These are phyloP conservation scores for Clarias laeviceps DNA, from an alignment of 2,797 vertebrate genomes.

Conservation along the genomic window DNA sequence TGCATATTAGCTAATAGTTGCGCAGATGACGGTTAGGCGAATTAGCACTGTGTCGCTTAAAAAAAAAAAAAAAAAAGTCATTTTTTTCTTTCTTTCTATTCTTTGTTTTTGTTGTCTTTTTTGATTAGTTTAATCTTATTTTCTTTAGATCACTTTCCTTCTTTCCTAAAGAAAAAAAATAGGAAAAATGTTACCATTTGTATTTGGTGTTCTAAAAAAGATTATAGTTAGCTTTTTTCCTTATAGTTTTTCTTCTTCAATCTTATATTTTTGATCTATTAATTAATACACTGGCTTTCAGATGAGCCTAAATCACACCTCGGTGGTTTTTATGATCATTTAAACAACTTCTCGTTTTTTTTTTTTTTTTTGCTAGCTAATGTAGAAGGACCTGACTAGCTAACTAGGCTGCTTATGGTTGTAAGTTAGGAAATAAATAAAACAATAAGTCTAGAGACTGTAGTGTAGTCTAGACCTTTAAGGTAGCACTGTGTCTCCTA, in stretches of 20 bases:
- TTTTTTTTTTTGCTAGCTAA: neutral
- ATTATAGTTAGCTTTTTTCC: no score
- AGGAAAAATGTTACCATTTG: neutral
- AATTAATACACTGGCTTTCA: neutral
- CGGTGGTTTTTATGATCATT: neutral
- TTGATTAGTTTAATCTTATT: neutral
- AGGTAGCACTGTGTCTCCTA: neutral
- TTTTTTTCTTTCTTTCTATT: neutral
- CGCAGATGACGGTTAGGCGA: conserved; percentile 62
- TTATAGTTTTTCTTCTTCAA: no score
- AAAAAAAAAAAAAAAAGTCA: conserved; percentile 22
- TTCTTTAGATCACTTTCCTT: neutral
- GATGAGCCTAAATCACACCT: neutral
- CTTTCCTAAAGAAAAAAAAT: neutral
- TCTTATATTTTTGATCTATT: neutral
- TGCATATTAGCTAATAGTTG: conserved; percentile 63
- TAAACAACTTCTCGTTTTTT: no score
- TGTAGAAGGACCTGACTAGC: neutral
- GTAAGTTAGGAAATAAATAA: neutral
- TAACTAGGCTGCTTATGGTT: neutral
- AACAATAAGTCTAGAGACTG: neutral
- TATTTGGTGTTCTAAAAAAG: neutral
- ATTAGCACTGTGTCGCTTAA: conserved; percentile 57
- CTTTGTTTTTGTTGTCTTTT: neutral
- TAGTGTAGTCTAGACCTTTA: neutral